Percentiles rank a stretch among this genome's conserved stretches.
These are phyloP conservation scores for Rhegmatorhina hoffmannsi DNA, from an alignment of 2,113 vertebrate genomes.

Conservation along the genomic window DNA sequence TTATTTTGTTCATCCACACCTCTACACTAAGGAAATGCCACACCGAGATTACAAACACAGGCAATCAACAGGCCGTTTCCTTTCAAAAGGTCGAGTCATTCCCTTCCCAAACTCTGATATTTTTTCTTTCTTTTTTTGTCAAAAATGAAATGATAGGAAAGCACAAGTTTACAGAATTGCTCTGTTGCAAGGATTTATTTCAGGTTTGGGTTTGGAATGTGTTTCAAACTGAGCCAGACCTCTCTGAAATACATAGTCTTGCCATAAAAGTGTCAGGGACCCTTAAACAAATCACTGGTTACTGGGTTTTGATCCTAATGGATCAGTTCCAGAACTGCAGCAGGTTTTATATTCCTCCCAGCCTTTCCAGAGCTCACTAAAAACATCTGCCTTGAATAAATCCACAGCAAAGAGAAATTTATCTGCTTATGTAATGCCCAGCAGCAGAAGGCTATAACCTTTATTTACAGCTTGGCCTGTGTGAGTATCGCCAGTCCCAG, in stretches of 20 bases:
- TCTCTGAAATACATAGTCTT: conserved; percentile 35
- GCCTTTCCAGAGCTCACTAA: conserved; percentile 47
- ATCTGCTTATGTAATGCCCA: conserved; percentile 64
- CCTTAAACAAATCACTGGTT: conserved; percentile 59
- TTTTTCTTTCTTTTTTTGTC: background rate
- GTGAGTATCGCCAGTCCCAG: background rate
- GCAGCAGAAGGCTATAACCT: conserved; percentile 41
- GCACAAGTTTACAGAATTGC: conserved; percentile 14
- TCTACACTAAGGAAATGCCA: background rate
- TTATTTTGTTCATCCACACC: background rate
- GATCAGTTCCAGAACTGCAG: conserved; percentile 70
- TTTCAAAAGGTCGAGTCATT: conserved; percentile 8
- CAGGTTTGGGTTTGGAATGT: conserved; percentile 52
- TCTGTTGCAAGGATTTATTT: conserved; percentile 57
- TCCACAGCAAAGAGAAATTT: conserved; percentile 46
- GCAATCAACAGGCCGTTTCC: background rate
- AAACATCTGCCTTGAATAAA: conserved; percentile 72
- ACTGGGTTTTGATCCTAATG: conserved; percentile 62
- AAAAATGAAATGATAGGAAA: conserved; percentile 12
- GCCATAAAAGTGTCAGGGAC: conserved; percentile 66
- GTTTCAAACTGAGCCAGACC: conserved; percentile 58
- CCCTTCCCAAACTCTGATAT: background rate
- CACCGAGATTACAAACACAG: background rate
- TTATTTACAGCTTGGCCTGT: conserved; percentile 52
- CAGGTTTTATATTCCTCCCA: conserved; percentile 65